Base-by-base conservation (phyloP, 2,797 vertebrate genomes). In the Urocyon cinereoargenteus region DNA sequence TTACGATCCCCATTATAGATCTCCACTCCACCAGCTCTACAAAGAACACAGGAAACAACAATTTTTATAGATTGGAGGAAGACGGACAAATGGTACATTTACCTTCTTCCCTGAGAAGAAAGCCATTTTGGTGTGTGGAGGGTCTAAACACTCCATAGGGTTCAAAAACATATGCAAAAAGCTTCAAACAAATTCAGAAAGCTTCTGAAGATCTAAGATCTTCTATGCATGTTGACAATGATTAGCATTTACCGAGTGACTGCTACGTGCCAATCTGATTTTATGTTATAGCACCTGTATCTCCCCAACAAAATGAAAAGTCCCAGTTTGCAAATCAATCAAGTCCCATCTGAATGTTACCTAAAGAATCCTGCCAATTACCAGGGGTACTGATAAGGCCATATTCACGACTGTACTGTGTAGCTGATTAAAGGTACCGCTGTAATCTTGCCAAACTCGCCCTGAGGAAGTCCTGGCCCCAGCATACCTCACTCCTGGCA, bases 11-110 rank as follows among this genome's bases (percentile, higher is more conserved):
- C 98, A n/a, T 99, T 99, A 94, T 99, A 99, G 96, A 99, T 98
- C 98, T 99, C 99, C 96, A 99, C 98, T 45, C 99, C 99, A 97
- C 99, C 99, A 98, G 99, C 99, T 88, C 99, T 99, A 97, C 83
- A 97, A 87, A 94, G 24, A 51, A 61, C 16, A 95, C 5, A 85
- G 31, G 5, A 91, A 94, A 68, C 8, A 79, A 85, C 34, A 28
- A 31, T 18, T 90, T 86, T 51, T 55, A 53, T 0, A 81, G 59
- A 62, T 57, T 55, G 77, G 91, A 73, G 53, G 7, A 75, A 81
- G 45, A 26, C 5, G 97, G 70, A 40, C 19, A 51, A 21, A 31
- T 1, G 21, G 24, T 11, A 24, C 13, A 13, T 8, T 22, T 9
- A 21, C 19, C 16, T 22, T 5, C 53, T 7, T 77, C 10, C 31